Evolutionary conservation across 2,113 vertebrate genomes (phyloP).

Genomic region (Corythornis cristatus): DNA sequence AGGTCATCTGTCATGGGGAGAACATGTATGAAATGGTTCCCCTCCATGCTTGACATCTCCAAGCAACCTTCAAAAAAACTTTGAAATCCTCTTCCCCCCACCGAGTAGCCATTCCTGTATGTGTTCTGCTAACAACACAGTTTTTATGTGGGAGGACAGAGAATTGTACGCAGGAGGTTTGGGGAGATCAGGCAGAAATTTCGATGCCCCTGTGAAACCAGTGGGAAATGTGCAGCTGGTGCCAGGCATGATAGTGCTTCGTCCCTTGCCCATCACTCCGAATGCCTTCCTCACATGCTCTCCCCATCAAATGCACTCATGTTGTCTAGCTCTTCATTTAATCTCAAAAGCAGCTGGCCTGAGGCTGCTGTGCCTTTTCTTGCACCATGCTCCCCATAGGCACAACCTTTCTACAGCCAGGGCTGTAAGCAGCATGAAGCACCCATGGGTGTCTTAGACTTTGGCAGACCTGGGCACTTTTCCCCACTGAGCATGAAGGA

Average conservation of each 20-base stretch:
- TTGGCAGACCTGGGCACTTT: neutral
- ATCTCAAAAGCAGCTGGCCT: accelerated
- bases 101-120: accelerated
- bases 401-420: neutral
- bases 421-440: neutral
- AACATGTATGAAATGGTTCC: neutral
- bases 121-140: neutral
- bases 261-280: accelerated
- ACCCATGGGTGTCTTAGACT: neutral
- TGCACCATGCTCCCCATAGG: accelerated
- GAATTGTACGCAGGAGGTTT: accelerated
- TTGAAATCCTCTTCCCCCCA: neutral
- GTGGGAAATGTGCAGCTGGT: neutral
- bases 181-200: neutral
- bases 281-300: neutral
- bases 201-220: neutral
- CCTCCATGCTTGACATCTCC: accelerated
- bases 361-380: neutral
- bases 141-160: neutral
- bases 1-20: neutral
- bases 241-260: neutral
- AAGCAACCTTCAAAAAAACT: neutral
- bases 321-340: neutral
- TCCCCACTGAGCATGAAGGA: accelerated
- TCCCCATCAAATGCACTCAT: neutral